Conservation (phyloP, 64 coral and sea anemone genomes). For the Dendronephthya gigantea region DNA sequence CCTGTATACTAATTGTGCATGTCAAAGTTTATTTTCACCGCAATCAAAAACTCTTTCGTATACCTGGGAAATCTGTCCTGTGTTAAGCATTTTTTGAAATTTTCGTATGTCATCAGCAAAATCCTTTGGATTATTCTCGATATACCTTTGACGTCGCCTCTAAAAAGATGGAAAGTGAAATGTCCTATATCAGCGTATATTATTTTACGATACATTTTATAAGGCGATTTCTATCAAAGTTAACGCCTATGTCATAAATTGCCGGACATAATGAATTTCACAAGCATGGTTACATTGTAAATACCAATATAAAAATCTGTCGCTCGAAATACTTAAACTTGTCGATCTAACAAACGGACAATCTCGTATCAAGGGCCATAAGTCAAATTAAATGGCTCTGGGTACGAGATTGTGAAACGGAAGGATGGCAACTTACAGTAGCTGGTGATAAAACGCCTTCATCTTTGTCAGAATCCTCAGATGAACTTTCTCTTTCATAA, state of each 20-base stretch:
- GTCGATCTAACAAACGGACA: too few relatives aligned
- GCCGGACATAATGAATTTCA: too few relatives aligned
- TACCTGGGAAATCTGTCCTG: not conserved
- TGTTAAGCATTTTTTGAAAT: not conserved
- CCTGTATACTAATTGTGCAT: too few relatives aligned
- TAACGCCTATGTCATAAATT: too few relatives aligned
- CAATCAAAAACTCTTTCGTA: not conserved
- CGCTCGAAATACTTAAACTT: too few relatives aligned
- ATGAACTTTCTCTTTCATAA: not conserved
- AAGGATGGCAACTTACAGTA: not conserved
- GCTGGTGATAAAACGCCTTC: not conserved
- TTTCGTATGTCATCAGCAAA: slow-evolving; percentile 9
- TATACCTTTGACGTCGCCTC: not conserved
- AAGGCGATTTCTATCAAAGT: not conserved
- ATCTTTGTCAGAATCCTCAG: not conserved
- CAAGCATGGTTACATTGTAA: too few relatives aligned
- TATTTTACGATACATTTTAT: not conserved
- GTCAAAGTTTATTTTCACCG: too few relatives aligned
- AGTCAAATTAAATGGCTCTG: too few relatives aligned
- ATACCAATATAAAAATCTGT: too few relatives aligned
- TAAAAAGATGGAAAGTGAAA: not conserved
- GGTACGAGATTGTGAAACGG: too few relatives aligned
- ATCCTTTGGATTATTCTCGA: not conserved
- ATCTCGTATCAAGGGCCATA: too few relatives aligned
- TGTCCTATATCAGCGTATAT: too few relatives aligned